phyloP scores from a whole-genome alignment of 1,140 invertebrate species.

The Lethrus apterus region DNA sequence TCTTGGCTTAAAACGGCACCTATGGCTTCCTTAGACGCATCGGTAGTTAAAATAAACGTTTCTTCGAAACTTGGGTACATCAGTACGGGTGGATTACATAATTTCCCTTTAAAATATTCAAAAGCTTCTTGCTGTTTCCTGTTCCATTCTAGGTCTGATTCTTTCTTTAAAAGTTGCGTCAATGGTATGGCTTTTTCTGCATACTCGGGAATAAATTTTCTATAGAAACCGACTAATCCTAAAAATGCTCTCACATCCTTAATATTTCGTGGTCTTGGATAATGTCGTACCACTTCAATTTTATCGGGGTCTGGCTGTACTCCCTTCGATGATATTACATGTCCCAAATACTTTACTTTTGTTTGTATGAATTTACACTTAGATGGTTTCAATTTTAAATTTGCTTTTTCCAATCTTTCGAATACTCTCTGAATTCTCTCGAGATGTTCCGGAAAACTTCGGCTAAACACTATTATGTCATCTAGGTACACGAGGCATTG shows the following conservation, averaged over 20 bases:
- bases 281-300: too few relatives aligned
- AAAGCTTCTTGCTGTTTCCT: not conserved
- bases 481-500: constrained; percentile 25
- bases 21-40: constrained; percentile 35
- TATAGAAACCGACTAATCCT: constrained; percentile 33
- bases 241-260: constrained; percentile 42
- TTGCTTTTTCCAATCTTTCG: constrained; percentile 3
- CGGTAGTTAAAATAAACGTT: constrained; percentile 28
- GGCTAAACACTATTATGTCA: constrained; percentile 27
- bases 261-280: too few relatives aligned
- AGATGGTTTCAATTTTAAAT: too few relatives aligned
- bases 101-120: not conserved
- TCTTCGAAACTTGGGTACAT: constrained; percentile 33
- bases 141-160: constrained; percentile 3
- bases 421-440: constrained; percentile 20
- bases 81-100: constrained; percentile 32
- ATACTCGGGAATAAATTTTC: constrained; percentile 32
- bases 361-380: too few relatives aligned
- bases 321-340: too few relatives aligned
- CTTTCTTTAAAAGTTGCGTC: constrained; percentile 29
- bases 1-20: constrained; percentile 37
- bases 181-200: constrained; percentile 32
- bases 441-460: constrained; percentile 27
- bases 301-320: too few relatives aligned
- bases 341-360: too few relatives aligned